Base-by-base conservation (phyloP, 2,797 vertebrate species). In the Sarcoramphus papa region DNA sequence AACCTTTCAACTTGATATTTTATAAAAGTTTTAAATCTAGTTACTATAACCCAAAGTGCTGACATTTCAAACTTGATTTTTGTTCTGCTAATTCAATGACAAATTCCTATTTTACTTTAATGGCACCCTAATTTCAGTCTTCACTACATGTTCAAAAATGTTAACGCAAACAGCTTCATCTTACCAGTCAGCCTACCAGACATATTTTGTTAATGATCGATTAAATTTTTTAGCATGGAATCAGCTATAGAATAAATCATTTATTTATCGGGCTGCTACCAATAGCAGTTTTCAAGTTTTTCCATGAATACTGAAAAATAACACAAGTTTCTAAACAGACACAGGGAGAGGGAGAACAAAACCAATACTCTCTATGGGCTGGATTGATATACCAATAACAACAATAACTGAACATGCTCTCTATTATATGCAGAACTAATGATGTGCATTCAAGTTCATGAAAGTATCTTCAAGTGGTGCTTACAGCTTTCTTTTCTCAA, bases 401-500 rank as follows among this genome's bases (percentile, higher is more conserved):
- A 67, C 53, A 79, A 72, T 22, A 93, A 77, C 40, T 73, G 87
- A 94, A 92, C 64, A 60, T 88, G 65, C 47, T 95, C 47, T 88
- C 83, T 93, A 72, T 95, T 96, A 94, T 67, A 91, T 88, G 89
- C 43, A 92, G 78, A 97, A 88, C 47, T 96, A 97, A 98, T 89
- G 91, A 85, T 90, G 92, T 73, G n/a, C 76, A 95, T 97, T 97
- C 91, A 77, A 93, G 73, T 97, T 98, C 91, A 95, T 54, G 77
- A 95, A 98, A 96, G 72, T 92, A 77, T 92, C 80, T 97, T 97
- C 84, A 96, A 97, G 92, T 96, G 54, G 76, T 95, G 81, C 92
- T 98, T 95, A 96, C 70, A 97, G 92, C 65, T 97, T 97, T 62
- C 72, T 97, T 97, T 97, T 93, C 97, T 98, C 95, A 95, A 96